Conservation (phyloP, 2,797 vertebrate species). For the Thripadectes ignobilis region DNA sequence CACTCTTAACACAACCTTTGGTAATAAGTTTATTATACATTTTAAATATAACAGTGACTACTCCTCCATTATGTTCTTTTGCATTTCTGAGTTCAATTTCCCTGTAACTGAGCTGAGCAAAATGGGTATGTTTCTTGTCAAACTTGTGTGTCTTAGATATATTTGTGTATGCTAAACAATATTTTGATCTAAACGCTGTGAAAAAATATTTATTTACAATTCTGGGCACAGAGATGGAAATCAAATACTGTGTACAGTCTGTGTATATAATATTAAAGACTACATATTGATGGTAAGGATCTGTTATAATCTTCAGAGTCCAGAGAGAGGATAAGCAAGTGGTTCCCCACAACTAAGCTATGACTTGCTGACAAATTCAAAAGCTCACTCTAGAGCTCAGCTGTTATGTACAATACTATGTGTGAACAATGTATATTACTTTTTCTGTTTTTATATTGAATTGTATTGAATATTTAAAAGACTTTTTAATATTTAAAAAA, state of each 20-base stretch:
- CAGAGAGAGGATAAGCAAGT: not conserved
- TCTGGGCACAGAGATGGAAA: not conserved
- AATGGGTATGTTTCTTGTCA: conserved; percentile 24
- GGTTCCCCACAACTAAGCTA: not conserved
- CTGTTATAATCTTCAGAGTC: not conserved
- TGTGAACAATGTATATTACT: conserved; percentile 58
- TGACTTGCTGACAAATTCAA: conserved; percentile 3
- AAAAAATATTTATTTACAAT: conserved; percentile 22
- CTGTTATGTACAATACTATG: conserved; percentile 41
- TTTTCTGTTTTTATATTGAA: conserved; percentile 57
- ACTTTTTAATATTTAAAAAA: conserved; percentile 57
- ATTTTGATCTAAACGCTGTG: conserved; percentile 53
- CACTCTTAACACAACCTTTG: not conserved
- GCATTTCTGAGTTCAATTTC: not conserved
- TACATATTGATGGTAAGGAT: not conserved
- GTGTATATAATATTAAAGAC: conserved; percentile 10
- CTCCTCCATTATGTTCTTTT: not conserved
- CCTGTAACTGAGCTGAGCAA: not conserved
- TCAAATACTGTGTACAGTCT: not conserved
- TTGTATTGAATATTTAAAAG: conserved; percentile 47
- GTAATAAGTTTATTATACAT: not conserved
- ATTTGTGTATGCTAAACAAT: conserved; percentile 29
- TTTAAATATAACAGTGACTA: not conserved
- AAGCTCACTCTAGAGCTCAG: conserved; percentile 40
- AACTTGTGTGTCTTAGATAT: not conserved